Evolutionary conservation across 2,888 invertebrate genomes (phyloP), one percentile per base, ranked within the genome.

Genomic region (Aphelenchoides bicaudatus): DNA sequence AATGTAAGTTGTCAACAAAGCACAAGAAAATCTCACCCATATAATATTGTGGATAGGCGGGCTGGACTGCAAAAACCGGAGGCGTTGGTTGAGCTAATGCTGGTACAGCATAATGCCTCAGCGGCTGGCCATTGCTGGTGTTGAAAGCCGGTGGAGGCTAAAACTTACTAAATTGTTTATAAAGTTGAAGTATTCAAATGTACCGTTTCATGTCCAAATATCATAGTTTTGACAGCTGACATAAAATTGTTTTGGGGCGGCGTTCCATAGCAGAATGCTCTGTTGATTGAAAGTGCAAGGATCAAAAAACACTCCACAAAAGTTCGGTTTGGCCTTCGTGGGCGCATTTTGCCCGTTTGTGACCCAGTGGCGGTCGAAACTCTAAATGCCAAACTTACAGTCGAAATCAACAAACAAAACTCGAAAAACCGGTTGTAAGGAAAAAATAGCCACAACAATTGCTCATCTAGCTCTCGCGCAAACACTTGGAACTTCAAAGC

Each of bases 1-100:
- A 34, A 34, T 16, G 49, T 29, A 48, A 19, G 19, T 48, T 16
- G 10, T 6, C 46, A 43, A 43, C 46, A 13, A 43, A 10, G 31
- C n/a, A 16, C 6, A 48, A 48, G 30, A 29, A n/a, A 21, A 6
- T 19, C 49, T 48, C 21, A 51, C 52, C 52, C 37, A 51, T 21
- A 3, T 51, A 51, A 37, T 51, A 51, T 28, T 51, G 52, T 21
- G 52, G 52, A 37, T 51, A 51, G 19, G 31, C 37, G 37, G 52
- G 52, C 38, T 51, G 52, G 10, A 51, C 52, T 13, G 52, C 52
- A 16, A 23, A 51, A 10, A 51, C 23, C 16, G 37, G 52, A 34
- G 52, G 52, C 2, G 43, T 51, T 8, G 38, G 37, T 10, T 37
- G 37, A 16, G 52, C 19, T n/a, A 34, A 38, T 10, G 38, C 5